Percentiles rank a stretch among this genome's conserved stretches.
These are phyloP conservation scores for Elaphurus davidianus DNA, from an alignment of 2,113 vertebrate species.

Conservation along the genomic window DNA sequence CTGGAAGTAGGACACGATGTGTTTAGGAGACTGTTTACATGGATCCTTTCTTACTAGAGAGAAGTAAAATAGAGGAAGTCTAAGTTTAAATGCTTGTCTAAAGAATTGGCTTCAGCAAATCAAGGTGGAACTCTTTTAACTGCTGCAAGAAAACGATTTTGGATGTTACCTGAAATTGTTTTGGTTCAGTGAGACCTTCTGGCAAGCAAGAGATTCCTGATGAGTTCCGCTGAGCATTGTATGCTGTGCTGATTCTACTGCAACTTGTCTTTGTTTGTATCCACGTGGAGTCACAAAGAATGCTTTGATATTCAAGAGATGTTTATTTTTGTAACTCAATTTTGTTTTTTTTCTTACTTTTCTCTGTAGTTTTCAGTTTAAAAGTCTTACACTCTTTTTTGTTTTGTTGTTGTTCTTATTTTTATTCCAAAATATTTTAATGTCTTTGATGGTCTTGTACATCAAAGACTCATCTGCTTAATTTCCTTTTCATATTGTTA, in stretches of 20 bases:
- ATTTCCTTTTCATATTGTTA: background rate
- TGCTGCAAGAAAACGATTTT: background rate
- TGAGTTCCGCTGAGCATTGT: background rate
- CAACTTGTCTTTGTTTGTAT: background rate
- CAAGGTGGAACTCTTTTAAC: background rate
- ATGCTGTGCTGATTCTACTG: background rate
- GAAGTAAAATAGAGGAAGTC: background rate
- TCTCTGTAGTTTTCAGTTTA: background rate
- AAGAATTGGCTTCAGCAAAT: background rate
- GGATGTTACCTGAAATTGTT: background rate
- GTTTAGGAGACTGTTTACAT: background rate
- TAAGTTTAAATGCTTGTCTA: background rate
- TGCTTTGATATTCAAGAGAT: background rate
- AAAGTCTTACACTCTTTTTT: background rate
- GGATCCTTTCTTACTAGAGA: background rate
- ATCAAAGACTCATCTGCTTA: background rate
- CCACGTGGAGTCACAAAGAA: background rate
- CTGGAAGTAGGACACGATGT: fast-evolving
- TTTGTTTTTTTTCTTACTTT: background rate
- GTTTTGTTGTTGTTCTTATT: background rate
- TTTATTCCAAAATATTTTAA: background rate
- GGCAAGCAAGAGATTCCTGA: background rate
- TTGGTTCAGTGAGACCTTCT: background rate
- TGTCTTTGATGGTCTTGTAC: background rate
- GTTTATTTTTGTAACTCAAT: background rate